Evolutionary conservation across 35 echinoderm and acorn worm genomes (phyloP), one percentile per base, ranked within the genome.

Genomic region (Heliocidaris erythrogramma): DNA sequence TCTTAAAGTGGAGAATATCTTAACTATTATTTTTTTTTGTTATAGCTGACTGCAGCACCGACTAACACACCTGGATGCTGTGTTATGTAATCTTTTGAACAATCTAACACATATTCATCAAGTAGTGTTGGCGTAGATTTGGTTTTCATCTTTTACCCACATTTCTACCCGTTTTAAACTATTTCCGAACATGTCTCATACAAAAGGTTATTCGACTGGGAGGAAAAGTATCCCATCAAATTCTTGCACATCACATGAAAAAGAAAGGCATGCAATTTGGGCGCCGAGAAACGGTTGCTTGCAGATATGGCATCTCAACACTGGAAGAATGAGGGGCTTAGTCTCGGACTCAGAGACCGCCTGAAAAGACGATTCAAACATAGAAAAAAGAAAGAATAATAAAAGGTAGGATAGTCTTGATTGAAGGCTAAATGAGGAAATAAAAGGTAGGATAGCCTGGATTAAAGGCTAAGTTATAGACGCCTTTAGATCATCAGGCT

Each of bases 401-500:
- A 27, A 16, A 42, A 89, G 8, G 21, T 16, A 47, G 5, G 32
- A 27, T 89, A 89, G 87, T 4, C 31, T 47, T 2, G 47, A 47
- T 17, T 4, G 32, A 89, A 47, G 32, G 4, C 24, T 42, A 89
- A 32, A 12, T 48, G 10, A 32, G 47, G 2, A 32, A 89, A 89
- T 1, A 32, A 48, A 32, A 48, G 47, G 47, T 47, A 32, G 47
- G 47, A 48, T 47, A 47, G 87, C 87, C 87, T 89, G 87, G 87
- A 89, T 89, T 89, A 89, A 89, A 89, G 47, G 87, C 31, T 48
- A 89, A 35, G 32, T 84, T 84, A 16, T 47, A 24, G 87, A 89
- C 87, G 87, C 87, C 87, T 89, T 89, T 89, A 48, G 87, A 89
- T 89, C 87, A 89, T 89, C 87, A 89, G 87, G 87, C 87, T 89